Percentiles rank a stretch among this genome's conserved stretches.
These are phyloP conservation scores for Drosophila longiperda DNA, from an alignment of 2,888 invertebrate genomes.

Conservation along the genomic window DNA sequence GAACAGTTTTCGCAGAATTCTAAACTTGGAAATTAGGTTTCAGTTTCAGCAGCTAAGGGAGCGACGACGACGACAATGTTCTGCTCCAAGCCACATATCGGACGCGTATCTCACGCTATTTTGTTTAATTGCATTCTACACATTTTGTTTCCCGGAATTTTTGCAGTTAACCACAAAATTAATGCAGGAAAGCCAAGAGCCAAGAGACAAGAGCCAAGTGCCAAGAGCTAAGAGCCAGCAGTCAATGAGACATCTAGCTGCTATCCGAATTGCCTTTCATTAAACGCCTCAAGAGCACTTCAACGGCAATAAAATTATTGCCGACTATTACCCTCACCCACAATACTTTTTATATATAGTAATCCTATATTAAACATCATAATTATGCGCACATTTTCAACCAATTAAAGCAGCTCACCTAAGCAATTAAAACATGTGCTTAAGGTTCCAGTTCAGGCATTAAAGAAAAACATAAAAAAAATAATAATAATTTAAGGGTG, in stretches of 20 bases:
- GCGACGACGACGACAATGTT: slow-evolving; percentile 67
- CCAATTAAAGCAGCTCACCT: slow-evolving; percentile 64
- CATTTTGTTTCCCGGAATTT: slow-evolving; percentile 72
- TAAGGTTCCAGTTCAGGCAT: neutral
- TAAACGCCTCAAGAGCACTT: slow-evolving; percentile 47
- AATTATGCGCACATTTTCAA: slow-evolving; percentile 69
- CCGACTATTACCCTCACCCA: slow-evolving; percentile 39
- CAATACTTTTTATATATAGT: slow-evolving; percentile 12
- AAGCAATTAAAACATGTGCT: slow-evolving; percentile 41
- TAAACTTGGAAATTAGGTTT: slow-evolving; percentile 82
- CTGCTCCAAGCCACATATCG: slow-evolving; percentile 62
- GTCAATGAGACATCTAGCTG: neutral
- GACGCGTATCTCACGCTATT: slow-evolving; percentile 81
- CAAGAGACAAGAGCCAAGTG: neutral
- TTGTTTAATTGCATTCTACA: slow-evolving; percentile 79
- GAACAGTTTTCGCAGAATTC: slow-evolving; percentile 74
- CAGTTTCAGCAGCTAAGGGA: slow-evolving; percentile 42
- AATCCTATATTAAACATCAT: slow-evolving; percentile 32
- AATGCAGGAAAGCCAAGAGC: slow-evolving; percentile 50
- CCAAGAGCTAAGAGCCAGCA: neutral
- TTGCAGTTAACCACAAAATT: slow-evolving; percentile 75
- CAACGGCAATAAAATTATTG: slow-evolving; percentile 55
- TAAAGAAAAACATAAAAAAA: slow-evolving; percentile 29
- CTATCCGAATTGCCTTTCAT: slow-evolving; percentile 35
- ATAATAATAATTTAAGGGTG: neutral